Evolutionary conservation across 2,113 vertebrate genomes (phyloP).

Genomic region (Pungitius pungitius): DNA sequence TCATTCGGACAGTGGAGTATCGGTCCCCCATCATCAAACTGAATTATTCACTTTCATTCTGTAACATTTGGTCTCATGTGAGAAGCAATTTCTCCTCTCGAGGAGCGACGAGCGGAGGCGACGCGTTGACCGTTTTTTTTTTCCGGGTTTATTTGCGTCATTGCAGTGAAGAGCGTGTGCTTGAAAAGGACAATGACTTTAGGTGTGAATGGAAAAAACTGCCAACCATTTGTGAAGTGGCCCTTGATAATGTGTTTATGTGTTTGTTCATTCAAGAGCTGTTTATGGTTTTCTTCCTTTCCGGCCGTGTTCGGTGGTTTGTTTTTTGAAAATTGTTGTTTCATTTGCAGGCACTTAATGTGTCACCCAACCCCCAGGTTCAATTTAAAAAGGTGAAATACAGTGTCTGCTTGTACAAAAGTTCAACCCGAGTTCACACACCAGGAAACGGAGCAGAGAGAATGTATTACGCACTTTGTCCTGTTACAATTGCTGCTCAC

Average conservation of each 20-base stretch:
- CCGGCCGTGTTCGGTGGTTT: not conserved
- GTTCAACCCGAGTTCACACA: not conserved
- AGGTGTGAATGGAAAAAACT: constrained; percentile 34
- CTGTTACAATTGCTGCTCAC: not conserved
- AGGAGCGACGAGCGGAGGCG: constrained; percentile 28
- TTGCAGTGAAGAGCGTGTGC: constrained; percentile 29
- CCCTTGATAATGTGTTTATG: constrained; percentile 33
- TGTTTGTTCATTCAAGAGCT: constrained; percentile 14
- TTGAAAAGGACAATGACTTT: constrained; percentile 37
- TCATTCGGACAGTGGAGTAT: constrained; percentile 66
- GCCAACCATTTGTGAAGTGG: constrained; percentile 29
- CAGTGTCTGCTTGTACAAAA: not conserved
- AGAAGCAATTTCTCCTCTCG: constrained; percentile 35
- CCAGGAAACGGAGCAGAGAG: not conserved
- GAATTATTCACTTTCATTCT: constrained; percentile 82
- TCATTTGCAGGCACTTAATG: not conserved
- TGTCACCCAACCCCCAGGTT: not conserved
- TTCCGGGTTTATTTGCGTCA: constrained; percentile 22
- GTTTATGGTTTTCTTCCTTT: not conserved
- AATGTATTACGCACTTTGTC: not conserved
- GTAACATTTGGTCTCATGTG: constrained; percentile 70
- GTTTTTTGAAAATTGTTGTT: constrained; percentile 5
- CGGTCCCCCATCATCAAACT: constrained; percentile 57
- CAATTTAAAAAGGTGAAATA: not conserved
- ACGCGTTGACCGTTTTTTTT: constrained; percentile 3